Evolutionary conservation across 2,113 vertebrate genomes (phyloP), one percentile per base, ranked within the genome.

Genomic region (Sterrhoptilus dennistouni): DNA sequence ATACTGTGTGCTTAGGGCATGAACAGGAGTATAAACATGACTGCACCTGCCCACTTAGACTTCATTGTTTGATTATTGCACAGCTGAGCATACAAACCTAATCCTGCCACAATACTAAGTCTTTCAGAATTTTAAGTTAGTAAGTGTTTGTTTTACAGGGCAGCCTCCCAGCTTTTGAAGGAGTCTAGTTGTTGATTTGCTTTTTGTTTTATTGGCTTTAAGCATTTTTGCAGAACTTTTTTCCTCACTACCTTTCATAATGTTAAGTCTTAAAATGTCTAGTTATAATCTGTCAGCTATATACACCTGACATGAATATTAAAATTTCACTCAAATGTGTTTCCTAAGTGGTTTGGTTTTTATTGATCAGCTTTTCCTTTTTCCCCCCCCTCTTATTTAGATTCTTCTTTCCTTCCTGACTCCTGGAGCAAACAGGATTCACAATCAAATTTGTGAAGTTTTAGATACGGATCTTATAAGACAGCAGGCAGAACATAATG

Each of bases 361-460:
- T 88, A 76, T 74, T 95, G 33, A 53, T 79, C 45, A 60, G 16
- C 4, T 52, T 75, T 83, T 68, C 16, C 3, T 49, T 66, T 44
- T 42, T 33, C 28, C 5, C 2, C 12, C 9, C 45, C 45, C 12
- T 27, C 11, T n/a, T 47, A 16, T 87, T 65, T 82, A 99, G 99
- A 99, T 98, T 89, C 98, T 99, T 68, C 98, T 99, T 83, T 99
- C 99, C 31, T 99, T 99, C 92, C 97, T 99, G 61, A 98, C 98
- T 83, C 99, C 99, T 56, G 99, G 99, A 61, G 98, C 98, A 91
- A 99, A 98, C 93, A 98, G 99, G 81, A 98, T 99, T 91, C 98
- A 98, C 66, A 99, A 98, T 88, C 99, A 99, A 96, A 99, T 99
- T 80, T 98, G 98, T 97, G 99, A 99, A 95, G 98, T 99, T 80